Evolutionary conservation across 1,140 invertebrate genomes (phyloP).

Genomic region (Pseudomyrmex sp.): DNA sequence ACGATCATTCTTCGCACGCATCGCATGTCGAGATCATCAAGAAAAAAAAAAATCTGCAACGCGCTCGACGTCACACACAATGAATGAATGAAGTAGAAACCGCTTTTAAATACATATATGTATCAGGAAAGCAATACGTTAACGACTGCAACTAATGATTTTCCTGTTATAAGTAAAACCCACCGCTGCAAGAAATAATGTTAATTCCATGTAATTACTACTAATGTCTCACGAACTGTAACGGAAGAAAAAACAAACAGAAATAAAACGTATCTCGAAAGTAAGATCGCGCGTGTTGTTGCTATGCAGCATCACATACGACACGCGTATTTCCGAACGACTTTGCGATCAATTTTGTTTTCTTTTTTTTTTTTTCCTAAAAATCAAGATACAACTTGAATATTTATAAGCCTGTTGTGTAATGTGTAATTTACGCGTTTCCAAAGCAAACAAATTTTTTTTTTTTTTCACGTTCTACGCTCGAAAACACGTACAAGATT

Average conservation of each 20-base stretch:
- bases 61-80: background rate
- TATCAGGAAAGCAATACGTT: slow-evolving; percentile 32
- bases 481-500: background rate
- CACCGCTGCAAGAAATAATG: slow-evolving; percentile 53
- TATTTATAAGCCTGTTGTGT: no score
- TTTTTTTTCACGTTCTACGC: no score
- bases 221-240: slow-evolving; percentile 57
- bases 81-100: slow-evolving; percentile 53
- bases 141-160: slow-evolving; percentile 44
- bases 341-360: background rate
- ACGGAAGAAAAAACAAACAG: slow-evolving; percentile 28
- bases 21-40: slow-evolving; percentile 17
- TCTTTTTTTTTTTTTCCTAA: no score
- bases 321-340: background rate
- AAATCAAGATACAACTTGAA: background rate
- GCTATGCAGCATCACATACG: background rate
- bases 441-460: no score
- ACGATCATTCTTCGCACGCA: slow-evolving; percentile 21
- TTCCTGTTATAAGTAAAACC: slow-evolving; percentile 52
- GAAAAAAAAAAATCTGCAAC: background rate
- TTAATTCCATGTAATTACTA: slow-evolving; percentile 53
- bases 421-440: no score
- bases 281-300: slow-evolving; percentile 16
- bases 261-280: slow-evolving; percentile 31
- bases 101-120: slow-evolving; percentile 39